Conservation (phyloP, 2,797 vertebrate genomes). For the Poeciliopsis infans region DNA sequence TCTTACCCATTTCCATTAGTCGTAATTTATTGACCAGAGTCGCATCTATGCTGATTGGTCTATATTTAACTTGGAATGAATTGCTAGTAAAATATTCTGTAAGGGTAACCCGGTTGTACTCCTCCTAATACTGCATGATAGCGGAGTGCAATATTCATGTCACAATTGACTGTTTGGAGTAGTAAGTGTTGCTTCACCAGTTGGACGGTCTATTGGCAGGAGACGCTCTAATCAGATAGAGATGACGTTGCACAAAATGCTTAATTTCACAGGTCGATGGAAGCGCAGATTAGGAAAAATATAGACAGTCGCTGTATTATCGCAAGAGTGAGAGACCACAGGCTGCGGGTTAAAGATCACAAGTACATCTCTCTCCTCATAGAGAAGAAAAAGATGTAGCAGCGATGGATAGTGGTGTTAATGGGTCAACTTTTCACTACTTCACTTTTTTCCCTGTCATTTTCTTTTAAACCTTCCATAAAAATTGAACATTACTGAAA, state of each 20-base stretch:
- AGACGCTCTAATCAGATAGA: background rate
- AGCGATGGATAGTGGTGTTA: background rate
- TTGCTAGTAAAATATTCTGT: background rate
- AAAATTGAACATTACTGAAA: background rate
- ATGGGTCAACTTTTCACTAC: background rate
- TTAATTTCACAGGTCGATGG: background rate
- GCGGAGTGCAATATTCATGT: background rate
- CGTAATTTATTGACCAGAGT: background rate
- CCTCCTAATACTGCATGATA: background rate
- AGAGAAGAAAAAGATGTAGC: background rate
- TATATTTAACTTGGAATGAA: background rate
- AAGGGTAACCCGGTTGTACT: background rate
- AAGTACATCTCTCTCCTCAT: background rate
- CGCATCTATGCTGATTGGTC: background rate
- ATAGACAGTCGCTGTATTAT: background rate
- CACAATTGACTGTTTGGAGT: background rate
- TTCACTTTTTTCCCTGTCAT: background rate
- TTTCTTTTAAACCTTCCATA: background rate
- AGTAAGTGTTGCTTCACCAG: background rate
- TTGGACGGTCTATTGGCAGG: background rate
- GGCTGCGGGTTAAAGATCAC: background rate
- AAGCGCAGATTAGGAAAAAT: background rate
- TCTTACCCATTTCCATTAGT: background rate
- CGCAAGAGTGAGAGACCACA: background rate
- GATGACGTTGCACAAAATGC: background rate